Evolutionary conservation across 2,888 invertebrate species (phyloP).

Genomic region (Ametastegia equiseti): DNA sequence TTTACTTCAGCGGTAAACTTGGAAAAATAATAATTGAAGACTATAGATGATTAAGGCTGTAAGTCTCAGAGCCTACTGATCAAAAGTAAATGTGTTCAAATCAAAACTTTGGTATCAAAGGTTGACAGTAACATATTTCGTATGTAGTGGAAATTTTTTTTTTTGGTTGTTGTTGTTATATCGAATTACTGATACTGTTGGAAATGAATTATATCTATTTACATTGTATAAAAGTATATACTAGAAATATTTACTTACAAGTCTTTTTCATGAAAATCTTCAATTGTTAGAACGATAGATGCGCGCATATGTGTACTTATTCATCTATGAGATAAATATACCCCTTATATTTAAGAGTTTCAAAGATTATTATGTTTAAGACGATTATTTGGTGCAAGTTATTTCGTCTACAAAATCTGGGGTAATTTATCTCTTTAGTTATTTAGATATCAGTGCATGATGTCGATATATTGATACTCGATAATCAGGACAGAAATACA

Average conservation of each 20-base stretch:
- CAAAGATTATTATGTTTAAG: background rate
- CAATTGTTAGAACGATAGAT: slow-evolving; percentile 31
- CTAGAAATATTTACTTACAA: slow-evolving; percentile 25
- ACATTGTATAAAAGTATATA: background rate
- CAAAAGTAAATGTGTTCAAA: slow-evolving; percentile 15
- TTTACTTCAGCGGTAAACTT: slow-evolving; percentile 21
- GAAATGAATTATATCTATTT: background rate
- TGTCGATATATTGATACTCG: slow-evolving; percentile 43
- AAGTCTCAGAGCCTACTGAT: slow-evolving; percentile 2
- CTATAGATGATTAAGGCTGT: slow-evolving; percentile 35
- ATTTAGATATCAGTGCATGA: slow-evolving; percentile 36
- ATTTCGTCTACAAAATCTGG: slow-evolving; percentile 4
- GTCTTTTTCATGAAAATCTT: slow-evolving; percentile 43
- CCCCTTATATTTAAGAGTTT: background rate
- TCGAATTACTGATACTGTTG: background rate
- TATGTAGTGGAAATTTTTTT: background rate
- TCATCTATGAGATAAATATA: slow-evolving; percentile 28
- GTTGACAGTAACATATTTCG: background rate
- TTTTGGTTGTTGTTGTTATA: background rate
- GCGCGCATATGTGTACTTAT: slow-evolving; percentile 41
- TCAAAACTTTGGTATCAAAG: background rate
- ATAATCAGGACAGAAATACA: slow-evolving; percentile 23
- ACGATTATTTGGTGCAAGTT: slow-evolving; percentile 12
- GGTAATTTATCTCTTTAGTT: slow-evolving; percentile 15
- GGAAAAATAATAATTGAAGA: slow-evolving; percentile 46